Evolutionary conservation across 2,888 invertebrate genomes (phyloP).

Genomic region (Augochlorella aurata): DNA sequence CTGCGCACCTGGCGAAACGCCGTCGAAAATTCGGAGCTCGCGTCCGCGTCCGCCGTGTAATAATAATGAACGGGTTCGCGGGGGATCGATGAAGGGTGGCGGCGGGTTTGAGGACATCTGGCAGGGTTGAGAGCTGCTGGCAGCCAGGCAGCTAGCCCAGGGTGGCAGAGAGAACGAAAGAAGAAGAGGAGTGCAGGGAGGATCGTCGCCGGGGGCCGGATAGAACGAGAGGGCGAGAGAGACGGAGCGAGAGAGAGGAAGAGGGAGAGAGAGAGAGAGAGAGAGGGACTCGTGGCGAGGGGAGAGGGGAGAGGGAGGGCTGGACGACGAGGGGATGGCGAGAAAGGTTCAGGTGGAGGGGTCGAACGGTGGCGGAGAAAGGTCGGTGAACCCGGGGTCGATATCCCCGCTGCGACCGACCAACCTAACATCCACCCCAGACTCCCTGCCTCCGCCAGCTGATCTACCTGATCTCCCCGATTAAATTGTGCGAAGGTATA

Average conservation of each 20-base stretch:
- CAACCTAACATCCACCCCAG: conserved; percentile 74
- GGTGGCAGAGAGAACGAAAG: conserved; percentile 57
- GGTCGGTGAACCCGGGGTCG: conserved; percentile 79
- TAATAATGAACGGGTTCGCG: conserved; percentile 11
- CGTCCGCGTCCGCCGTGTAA: background rate
- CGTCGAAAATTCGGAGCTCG: background rate
- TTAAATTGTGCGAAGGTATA: conserved; percentile 63
- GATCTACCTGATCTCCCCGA: conserved; percentile 71
- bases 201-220: conserved; percentile 32
- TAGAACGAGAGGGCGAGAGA: conserved; percentile 19
- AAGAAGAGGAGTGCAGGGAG: conserved; percentile 36
- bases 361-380: conserved; percentile 73
- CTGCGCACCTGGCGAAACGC: background rate
- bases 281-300: background rate
- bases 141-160: conserved; percentile 40
- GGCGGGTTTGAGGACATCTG: conserved; percentile 67
- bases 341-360: conserved; percentile 67
- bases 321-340: conserved; percentile 61
- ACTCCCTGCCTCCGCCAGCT: conserved; percentile 70
- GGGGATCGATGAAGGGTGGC: conserved; percentile 56
- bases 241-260: background rate
- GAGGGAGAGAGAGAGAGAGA: background rate
- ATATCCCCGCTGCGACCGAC: conserved; percentile 74
- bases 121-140: conserved; percentile 69
- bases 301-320: conserved; percentile 27